Evolutionary conservation across 2,797 vertebrate species (phyloP).

Genomic region (Perodicticus potto): DNA sequence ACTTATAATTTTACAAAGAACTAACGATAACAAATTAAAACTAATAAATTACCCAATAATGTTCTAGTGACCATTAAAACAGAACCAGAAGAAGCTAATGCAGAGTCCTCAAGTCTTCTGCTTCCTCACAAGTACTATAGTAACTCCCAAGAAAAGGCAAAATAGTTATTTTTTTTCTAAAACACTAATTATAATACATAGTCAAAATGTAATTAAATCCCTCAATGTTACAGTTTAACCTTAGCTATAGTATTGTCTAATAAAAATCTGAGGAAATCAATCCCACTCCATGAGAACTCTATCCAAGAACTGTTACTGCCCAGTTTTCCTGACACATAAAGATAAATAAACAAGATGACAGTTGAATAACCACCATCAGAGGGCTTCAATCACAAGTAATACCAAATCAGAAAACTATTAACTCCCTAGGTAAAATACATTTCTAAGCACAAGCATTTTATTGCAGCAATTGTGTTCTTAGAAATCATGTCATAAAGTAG

Average conservation of each 20-base stretch:
- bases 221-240: constrained; percentile 38
- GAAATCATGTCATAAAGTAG: constrained; percentile 2
- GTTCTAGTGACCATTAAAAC: neutral
- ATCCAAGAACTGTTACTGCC: neutral
- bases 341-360: constrained; percentile 21
- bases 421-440: neutral
- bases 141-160: neutral
- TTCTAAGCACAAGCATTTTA: neutral
- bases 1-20: constrained; percentile 29
- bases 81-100: neutral
- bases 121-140: neutral
- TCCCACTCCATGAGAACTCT: neutral
- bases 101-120: neutral
- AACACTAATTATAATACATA: neutral
- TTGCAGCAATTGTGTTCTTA: neutral
- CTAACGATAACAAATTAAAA: neutral
- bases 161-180: neutral
- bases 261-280: neutral
- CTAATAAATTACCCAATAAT: constrained; percentile 2
- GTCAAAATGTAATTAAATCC: constrained; percentile 57
- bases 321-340: neutral
- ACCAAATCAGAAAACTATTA: constrained; percentile 43
- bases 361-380: neutral
- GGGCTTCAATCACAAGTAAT: neutral
- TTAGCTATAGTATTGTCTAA: neutral